These are phyloP conservation scores for Pemphredon lugubris DNA, from an alignment of 2,888 invertebrate genomes.

Conservation along the genomic window DNA sequence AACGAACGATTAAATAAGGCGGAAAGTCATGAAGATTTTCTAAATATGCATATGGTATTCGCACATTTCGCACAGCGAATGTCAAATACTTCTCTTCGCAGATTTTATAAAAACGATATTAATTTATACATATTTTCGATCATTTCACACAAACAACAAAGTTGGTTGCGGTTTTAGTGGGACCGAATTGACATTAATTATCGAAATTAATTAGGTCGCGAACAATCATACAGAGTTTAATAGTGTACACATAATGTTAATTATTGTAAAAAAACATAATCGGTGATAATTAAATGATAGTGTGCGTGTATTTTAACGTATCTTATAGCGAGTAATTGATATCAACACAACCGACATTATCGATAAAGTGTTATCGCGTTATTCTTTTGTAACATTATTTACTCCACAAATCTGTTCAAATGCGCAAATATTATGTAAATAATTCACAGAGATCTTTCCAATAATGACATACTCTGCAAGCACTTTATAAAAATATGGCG, in stretches of 20 bases:
- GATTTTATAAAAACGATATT: not conserved
- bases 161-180: conserved; percentile 4
- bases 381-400: no score
- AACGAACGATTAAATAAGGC: no score
- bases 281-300: conserved; percentile 61
- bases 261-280: conserved; percentile 66
- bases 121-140: conserved; percentile 3
- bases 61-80: no score
- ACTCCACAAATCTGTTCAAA: not conserved
- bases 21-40: no score
- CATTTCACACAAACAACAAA: not conserved
- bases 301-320: conserved; percentile 25
- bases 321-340: conserved; percentile 35
- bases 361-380: conserved; percentile 69
- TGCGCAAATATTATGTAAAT: not conserved
- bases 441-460: not conserved
- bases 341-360: conserved; percentile 45
- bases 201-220: not conserved
- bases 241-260: conserved; percentile 20
- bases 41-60: no score
- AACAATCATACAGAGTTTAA: not conserved
- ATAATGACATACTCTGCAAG: no score
- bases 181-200: not conserved
- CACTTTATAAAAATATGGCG: not conserved
- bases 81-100: not conserved